A percentile compares a stretch with the other conserved stretches of the same genome.
phyloP scores from a whole-genome alignment of 2,113 vertebrate species.

The Progne subis region DNA sequence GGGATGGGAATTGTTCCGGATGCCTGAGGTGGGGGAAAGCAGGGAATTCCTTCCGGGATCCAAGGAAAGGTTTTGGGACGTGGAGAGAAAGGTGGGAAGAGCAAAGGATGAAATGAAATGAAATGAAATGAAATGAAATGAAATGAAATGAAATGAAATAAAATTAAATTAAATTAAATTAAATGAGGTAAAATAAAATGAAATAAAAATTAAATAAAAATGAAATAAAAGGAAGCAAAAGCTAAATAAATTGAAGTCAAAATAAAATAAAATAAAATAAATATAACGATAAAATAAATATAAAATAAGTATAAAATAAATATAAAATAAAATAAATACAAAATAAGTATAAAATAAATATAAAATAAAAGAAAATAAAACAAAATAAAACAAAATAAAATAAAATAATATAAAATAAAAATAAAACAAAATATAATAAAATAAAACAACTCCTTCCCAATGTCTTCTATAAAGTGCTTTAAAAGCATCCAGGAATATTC shows the following conservation, averaged over 20 bases:
- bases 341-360: too few relatives aligned
- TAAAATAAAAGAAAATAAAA: too few relatives aligned
- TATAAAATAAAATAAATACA: not conserved
- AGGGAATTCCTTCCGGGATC: not conserved
- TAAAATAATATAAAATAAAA: not conserved
- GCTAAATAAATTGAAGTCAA: too few relatives aligned
- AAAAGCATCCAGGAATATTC: not conserved
- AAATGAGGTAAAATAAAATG: too few relatives aligned
- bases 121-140: not conserved
- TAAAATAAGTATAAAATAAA: not conserved
- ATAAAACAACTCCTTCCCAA: rapidly evolving
- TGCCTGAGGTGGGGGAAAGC: not conserved
- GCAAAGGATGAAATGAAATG: not conserved
- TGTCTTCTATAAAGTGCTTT: not conserved
- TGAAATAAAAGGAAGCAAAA: not conserved
- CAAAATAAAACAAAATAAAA: too few relatives aligned
- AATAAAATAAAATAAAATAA: not conserved
- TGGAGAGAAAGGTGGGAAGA: not conserved
- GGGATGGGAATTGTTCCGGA: not conserved
- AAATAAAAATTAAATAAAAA: too few relatives aligned
- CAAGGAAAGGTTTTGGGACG: not conserved
- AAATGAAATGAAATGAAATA: too few relatives aligned
- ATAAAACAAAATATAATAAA: not conserved
- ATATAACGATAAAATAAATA: not conserved
- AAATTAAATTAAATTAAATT: too few relatives aligned